Base-by-base conservation (phyloP, 2,797 vertebrate species). In the Tapirus indicus region DNA sequence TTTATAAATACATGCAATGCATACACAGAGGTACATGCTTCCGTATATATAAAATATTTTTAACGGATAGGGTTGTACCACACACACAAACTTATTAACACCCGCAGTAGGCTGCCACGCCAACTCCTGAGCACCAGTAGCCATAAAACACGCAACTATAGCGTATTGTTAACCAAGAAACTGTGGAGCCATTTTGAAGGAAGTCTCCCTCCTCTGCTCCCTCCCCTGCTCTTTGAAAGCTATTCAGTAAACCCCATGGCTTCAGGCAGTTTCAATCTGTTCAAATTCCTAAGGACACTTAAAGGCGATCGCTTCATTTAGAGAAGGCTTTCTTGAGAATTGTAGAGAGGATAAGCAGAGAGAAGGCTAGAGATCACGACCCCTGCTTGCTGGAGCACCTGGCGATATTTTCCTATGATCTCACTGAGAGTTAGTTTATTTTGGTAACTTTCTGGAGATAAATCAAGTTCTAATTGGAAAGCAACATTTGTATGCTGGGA, bases 281-380 rank as follows among this genome's bases (percentile, higher is more conserved):
- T 93, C 92, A 96, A 92, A 96, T 98, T 96, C 94, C 88, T 94
- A 62, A 97, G 44, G 92, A 95, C 56, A 91, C 78, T 95, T 95
- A 78, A 80, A 96, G 64, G 85, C 64, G 82, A 97, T 64, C 5
- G 62, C 44, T 95, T 96, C 95, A 83, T 91, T 97, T 96, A 80
- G 56, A 82, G 58, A 88, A 85, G 52, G 6, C 71, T 94, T 96
- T 92, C 85, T 90, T 10, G 18, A 95, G 82, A 89, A 75, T 32
- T 20, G 25, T 29, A 44, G 91, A 89, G 77, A 92, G 60, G 88
- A 27, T 68, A 87, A 95, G 78, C n/a, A 71, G 60, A 79, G 29
- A 56, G n/a, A 52, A 89, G 44, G 68, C 88, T 97, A 89, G 84
- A 95, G 94, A 83, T 93, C 83, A 7, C n/a, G 78, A 95, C 96